Evolutionary conservation across 2,797 vertebrate genomes (phyloP).

Genomic region (Takifugu ocellatus): DNA sequence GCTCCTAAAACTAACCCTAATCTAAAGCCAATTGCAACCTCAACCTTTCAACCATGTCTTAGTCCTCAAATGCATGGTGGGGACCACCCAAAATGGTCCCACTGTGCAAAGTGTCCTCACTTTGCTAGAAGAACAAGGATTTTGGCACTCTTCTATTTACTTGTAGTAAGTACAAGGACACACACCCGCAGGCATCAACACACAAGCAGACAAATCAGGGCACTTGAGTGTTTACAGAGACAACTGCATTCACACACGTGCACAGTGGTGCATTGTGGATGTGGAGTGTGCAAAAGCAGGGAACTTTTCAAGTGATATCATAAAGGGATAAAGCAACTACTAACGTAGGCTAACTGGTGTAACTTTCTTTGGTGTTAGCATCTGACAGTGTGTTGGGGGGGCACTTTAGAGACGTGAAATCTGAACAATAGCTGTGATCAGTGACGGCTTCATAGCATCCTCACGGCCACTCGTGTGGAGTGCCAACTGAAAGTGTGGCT

Average conservation of each 20-base stretch:
- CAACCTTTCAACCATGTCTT: too few species aligned
- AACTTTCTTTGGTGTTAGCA: conserved; percentile 43
- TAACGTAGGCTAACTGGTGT: conserved; percentile 39
- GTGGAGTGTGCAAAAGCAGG: conserved; percentile 11
- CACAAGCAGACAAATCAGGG: conserved; percentile 21
- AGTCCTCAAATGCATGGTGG: too few species aligned
- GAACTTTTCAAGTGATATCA: conserved; percentile 14
- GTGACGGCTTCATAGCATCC: conserved; percentile 61
- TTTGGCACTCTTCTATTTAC: too few species aligned
- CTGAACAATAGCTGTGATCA: conserved; percentile 39
- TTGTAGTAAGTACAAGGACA: conserved; percentile 13
- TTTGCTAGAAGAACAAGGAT: too few species aligned
- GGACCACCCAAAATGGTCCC: too few species aligned
- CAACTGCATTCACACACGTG: background rate
- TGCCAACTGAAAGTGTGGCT: conserved; percentile 58
- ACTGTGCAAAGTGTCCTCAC: too few species aligned
- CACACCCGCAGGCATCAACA: conserved; percentile 12
- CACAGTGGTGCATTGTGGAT: conserved; percentile 1
- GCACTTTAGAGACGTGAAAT: conserved; percentile 26
- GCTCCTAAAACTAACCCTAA: too few species aligned
- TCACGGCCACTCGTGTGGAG: conserved; percentile 54
- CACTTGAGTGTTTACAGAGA: conserved; percentile 16
- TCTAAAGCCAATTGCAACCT: too few species aligned
- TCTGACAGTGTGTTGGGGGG: conserved; percentile 26
- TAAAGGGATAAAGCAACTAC: conserved; percentile 43